Evolutionary conservation across 2,113 vertebrate species (phyloP).

Genomic region (Fulica atra): DNA sequence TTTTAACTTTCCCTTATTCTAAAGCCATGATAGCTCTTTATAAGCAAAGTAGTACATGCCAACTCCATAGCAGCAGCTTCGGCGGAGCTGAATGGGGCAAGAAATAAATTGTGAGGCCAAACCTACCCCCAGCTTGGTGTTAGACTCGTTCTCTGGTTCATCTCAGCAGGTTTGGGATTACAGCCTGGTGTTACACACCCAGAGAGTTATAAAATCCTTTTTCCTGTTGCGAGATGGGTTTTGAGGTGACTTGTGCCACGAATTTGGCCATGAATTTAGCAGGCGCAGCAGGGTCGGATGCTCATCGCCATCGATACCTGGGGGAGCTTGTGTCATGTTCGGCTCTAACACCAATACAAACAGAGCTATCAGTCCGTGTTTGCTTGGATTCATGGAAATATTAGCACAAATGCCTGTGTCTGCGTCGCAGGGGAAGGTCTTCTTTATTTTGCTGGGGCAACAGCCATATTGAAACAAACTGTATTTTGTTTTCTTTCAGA

Average conservation of each 20-base stretch:
- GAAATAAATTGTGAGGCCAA: neutral
- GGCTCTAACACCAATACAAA: neutral
- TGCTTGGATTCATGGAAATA: slow-evolving; percentile 56
- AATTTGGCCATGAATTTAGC: neutral
- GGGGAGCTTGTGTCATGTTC: neutral
- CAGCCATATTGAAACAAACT: slow-evolving; percentile 56
- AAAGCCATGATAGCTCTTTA: neutral
- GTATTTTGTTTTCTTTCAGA: slow-evolving; percentile 71
- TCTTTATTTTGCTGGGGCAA: slow-evolving; percentile 56
- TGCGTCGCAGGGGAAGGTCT: slow-evolving; percentile 38
- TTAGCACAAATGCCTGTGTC: slow-evolving; percentile 54
- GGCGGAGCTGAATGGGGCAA: accelerated
- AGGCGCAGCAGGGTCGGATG: neutral
- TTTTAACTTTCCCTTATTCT: neutral
- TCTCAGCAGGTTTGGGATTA: neutral
- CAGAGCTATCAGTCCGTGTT: neutral
- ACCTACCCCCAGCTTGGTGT: neutral
- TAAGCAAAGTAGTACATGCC: accelerated
- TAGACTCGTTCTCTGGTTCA: neutral
- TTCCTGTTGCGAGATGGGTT: neutral
- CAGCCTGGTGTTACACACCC: neutral
- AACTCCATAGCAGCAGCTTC: neutral
- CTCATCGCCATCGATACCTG: neutral
- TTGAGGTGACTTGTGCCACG: neutral
- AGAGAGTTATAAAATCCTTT: neutral